Conservation (phyloP, 1,140 invertebrate species). For the Chironomus tepperi region DNA sequence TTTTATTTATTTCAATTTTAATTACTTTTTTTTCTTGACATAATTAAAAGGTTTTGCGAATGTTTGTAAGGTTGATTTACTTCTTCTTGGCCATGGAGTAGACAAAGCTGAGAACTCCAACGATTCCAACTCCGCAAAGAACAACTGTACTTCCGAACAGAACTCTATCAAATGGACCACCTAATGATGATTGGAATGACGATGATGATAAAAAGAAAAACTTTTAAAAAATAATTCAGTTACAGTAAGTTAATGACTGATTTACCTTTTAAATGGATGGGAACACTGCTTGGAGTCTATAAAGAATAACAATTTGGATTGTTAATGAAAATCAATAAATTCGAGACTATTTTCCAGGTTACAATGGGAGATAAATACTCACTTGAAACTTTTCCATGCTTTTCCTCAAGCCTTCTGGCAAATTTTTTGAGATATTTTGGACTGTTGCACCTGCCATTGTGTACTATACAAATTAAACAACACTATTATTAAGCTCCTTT, state of each 20-base stretch:
- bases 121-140: slow-evolving; percentile 35
- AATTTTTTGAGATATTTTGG: not conserved
- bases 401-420: slow-evolving; percentile 35
- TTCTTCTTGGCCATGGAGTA: slow-evolving; percentile 38
- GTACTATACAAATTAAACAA: not conserved
- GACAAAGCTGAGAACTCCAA: slow-evolving; percentile 34
- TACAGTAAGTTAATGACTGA: slow-evolving; percentile 32
- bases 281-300: slow-evolving; percentile 21
- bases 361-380: not conserved
- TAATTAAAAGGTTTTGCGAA: not conserved
- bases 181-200: slow-evolving; percentile 25
- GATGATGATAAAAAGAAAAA: too few species aligned
- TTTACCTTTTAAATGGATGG: slow-evolving; percentile 14
- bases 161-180: slow-evolving; percentile 35
- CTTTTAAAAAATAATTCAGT: slow-evolving; percentile 27
- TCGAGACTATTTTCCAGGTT: too few species aligned
- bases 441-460: not conserved
- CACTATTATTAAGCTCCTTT: not conserved
- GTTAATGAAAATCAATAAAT: slow-evolving; percentile 24
- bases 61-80: not conserved
- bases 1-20: slow-evolving; percentile 10
- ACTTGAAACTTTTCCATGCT: slow-evolving; percentile 39
- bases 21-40: slow-evolving; percentile 10
- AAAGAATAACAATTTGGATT: not conserved
- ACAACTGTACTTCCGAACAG: slow-evolving; percentile 36